A percentile compares a stretch with the other conserved stretches of the same genome.
Conservation (phyloP, 2,797 vertebrate species). For the Schizopygopsis pylzovi region DNA sequence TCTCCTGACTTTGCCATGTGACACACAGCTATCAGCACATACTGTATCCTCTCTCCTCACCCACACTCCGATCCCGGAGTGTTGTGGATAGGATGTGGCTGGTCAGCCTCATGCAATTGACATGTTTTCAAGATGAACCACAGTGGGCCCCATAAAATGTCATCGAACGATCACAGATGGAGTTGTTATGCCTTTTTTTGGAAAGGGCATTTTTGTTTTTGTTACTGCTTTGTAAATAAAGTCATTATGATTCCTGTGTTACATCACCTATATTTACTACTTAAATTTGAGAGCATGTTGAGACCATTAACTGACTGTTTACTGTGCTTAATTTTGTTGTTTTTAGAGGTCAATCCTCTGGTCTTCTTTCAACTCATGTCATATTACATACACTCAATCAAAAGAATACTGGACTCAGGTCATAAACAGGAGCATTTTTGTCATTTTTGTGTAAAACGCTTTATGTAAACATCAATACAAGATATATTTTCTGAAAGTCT, state of each 20-base stretch:
- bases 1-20: conserved; percentile 51
- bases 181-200: background rate
- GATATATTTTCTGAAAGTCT: background rate
- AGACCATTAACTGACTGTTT: conserved; percentile 22
- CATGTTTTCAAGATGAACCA: conserved; percentile 35
- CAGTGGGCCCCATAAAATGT: conserved; percentile 27
- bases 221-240: conserved; percentile 22
- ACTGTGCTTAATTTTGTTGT: background rate
- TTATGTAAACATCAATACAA: background rate
- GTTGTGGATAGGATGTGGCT: conserved; percentile 20
- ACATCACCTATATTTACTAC: conserved; percentile 4
- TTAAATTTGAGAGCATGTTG: background rate
- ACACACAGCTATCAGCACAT: conserved; percentile 14
- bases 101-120: conserved; percentile 8
- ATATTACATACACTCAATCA: background rate
- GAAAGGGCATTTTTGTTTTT: conserved; percentile 12
- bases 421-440: background rate
- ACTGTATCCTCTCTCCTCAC: conserved; percentile 24
- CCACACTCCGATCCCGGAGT: conserved; percentile 8
- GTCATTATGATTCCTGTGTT: conserved; percentile 14
- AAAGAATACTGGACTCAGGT: background rate
- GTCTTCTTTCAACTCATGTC: background rate
- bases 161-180: conserved; percentile 10
- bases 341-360: background rate
- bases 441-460: background rate